Evolutionary conservation across 2,888 invertebrate genomes (phyloP).

Genomic region (Thymelicus lineola): DNA sequence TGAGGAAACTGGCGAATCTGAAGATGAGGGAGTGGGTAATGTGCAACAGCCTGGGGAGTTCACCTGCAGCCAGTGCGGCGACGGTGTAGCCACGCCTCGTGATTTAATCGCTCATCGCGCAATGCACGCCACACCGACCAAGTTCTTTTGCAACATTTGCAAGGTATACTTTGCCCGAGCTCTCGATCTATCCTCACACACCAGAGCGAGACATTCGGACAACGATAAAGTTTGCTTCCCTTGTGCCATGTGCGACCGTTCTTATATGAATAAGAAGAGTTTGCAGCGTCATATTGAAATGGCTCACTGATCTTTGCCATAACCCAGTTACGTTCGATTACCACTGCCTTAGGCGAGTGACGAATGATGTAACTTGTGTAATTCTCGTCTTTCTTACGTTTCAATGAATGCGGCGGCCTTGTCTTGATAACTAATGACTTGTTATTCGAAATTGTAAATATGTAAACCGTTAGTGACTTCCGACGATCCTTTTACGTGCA

Average conservation of each 20-base stretch:
- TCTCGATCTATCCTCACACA: slow-evolving; percentile 76
- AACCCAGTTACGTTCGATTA: not conserved
- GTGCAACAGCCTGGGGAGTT: slow-evolving; percentile 75
- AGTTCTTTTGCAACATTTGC: slow-evolving; percentile 86
- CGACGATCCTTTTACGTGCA: slow-evolving; percentile 24
- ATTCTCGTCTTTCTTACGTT: slow-evolving; percentile 6
- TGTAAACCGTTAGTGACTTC: slow-evolving; percentile 13
- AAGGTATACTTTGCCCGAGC: slow-evolving; percentile 80
- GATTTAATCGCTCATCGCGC: slow-evolving; percentile 84
- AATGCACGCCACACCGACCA: slow-evolving; percentile 80
- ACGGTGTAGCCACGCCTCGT: slow-evolving; percentile 81
- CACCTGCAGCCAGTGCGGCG: slow-evolving; percentile 83
- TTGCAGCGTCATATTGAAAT: slow-evolving; percentile 83
- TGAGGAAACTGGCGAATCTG: slow-evolving; percentile 65
- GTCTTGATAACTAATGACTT: slow-evolving; percentile 12
- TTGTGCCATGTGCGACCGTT: slow-evolving; percentile 85
- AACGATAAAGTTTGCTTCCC: slow-evolving; percentile 84
- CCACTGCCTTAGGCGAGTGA: slow-evolving; percentile 17
- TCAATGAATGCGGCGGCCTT: slow-evolving; percentile 31
- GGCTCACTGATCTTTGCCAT: slow-evolving; percentile 71
- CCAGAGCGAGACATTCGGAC: slow-evolving; percentile 78
- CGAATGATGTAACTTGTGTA: slow-evolving; percentile 18
- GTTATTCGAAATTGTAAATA: slow-evolving; percentile 31
- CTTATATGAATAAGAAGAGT: slow-evolving; percentile 82
- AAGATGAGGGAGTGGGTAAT: slow-evolving; percentile 67